These are phyloP conservation scores for Cathartes aura DNA, from an alignment of 2,113 vertebrate species.

Conservation along the genomic window DNA sequence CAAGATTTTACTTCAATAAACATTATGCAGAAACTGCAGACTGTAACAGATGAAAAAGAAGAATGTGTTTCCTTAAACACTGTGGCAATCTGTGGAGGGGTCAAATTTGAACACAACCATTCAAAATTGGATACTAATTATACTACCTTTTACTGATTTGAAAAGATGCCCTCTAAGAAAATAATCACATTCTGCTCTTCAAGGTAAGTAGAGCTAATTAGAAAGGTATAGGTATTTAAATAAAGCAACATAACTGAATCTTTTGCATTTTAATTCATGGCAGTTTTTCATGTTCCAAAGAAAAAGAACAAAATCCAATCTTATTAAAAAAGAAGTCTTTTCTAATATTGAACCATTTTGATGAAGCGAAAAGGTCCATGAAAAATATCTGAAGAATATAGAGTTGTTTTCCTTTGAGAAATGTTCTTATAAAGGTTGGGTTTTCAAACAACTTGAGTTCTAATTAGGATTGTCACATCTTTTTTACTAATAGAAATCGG, in stretches of 20 bases:
- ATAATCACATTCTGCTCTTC: neutral
- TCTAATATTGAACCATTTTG: neutral
- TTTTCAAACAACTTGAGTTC: neutral
- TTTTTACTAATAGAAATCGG: neutral
- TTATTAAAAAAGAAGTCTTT: neutral
- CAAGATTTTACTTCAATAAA: neutral
- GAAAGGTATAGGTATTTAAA: neutral
- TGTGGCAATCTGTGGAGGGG: neutral
- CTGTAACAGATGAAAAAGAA: neutral
- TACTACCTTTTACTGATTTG: neutral
- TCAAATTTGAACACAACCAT: neutral
- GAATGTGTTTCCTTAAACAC: neutral
- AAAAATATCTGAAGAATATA: neutral
- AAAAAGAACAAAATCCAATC: neutral
- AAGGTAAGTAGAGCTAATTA: neutral
- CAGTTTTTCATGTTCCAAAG: neutral
- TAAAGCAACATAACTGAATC: neutral
- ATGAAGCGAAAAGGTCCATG: neutral
- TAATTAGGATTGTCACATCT: neutral
- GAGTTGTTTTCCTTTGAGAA: neutral
- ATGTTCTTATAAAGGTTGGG: neutral
- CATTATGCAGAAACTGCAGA: neutral
- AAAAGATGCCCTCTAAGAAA: neutral
- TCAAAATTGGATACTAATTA: neutral
- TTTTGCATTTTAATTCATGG: neutral